Conservation (phyloP, 2,888 invertebrate genomes). For the Tipula helvola region DNA sequence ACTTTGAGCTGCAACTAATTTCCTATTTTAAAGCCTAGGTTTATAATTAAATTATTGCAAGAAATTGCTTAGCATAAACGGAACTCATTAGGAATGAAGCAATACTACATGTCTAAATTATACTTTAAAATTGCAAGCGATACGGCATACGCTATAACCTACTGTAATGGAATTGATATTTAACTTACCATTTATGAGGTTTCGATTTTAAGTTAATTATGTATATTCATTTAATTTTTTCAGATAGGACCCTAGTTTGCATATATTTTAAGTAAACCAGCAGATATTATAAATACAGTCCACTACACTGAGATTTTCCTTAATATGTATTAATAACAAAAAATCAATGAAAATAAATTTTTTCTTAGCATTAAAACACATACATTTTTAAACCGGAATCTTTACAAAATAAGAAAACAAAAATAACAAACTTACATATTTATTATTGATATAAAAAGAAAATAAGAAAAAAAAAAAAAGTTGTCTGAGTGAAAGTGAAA, state of each 20-base stretch:
- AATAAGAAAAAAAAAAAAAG: not conserved
- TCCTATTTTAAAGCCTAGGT: not conserved
- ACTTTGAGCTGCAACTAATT: not conserved
- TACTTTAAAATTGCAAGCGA: no score
- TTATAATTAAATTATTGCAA: not conserved
- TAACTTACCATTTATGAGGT: not conserved
- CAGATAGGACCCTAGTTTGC: not conserved
- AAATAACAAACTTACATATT: not conserved
- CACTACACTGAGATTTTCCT: not conserved
- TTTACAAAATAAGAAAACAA: not conserved
- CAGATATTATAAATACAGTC: not conserved
- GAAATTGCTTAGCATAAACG: not conserved
- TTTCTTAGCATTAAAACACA: not conserved
- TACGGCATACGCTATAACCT: no score
- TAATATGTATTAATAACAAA: not conserved
- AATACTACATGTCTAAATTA: no score
- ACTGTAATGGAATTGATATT: not conserved
- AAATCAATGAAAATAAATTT: not conserved
- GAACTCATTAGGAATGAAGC: not conserved
- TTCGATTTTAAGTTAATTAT: not conserved
- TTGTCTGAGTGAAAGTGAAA: not conserved
- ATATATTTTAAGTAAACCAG: not conserved
- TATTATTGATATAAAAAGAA: not conserved
- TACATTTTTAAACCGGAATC: not conserved
- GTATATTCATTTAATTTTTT: not conserved